Evolutionary conservation across 2,888 invertebrate species (phyloP).

Genomic region (Marasmarcha lunaedactyla): DNA sequence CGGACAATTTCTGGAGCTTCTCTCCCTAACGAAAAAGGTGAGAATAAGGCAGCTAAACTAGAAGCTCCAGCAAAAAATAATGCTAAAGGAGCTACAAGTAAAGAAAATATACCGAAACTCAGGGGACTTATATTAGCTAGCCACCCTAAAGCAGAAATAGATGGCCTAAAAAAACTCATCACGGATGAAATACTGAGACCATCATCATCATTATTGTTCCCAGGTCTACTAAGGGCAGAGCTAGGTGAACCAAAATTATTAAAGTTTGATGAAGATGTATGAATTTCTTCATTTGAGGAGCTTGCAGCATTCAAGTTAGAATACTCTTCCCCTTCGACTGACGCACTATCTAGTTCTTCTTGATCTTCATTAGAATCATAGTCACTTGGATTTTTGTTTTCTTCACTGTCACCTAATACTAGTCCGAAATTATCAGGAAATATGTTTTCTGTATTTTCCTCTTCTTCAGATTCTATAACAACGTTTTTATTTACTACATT

Average conservation of each 20-base stretch:
- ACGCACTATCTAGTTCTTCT: slow-evolving; percentile 40
- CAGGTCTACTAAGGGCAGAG: slow-evolving; percentile 31
- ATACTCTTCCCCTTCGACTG: slow-evolving; percentile 40
- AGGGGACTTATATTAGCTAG: slow-evolving; percentile 70
- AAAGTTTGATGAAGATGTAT: slow-evolving; percentile 32
- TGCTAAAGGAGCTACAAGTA: slow-evolving; percentile 73
- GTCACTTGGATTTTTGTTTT: slow-evolving; percentile 40
- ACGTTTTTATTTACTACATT: slow-evolving; percentile 73
- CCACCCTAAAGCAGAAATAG: slow-evolving; percentile 61
- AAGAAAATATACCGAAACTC: slow-evolving; percentile 68
- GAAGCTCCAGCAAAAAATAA: slow-evolving; percentile 73
- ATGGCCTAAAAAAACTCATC: slow-evolving; percentile 57
- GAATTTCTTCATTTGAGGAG: slow-evolving; percentile 21
- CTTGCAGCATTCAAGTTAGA: slow-evolving; percentile 40
- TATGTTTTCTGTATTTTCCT: slow-evolving; percentile 31
- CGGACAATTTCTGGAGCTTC: slow-evolving; percentile 45
- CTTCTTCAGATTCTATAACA: slow-evolving; percentile 54
- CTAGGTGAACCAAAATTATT: slow-evolving; percentile 29
- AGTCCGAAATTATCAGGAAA: slow-evolving; percentile 40
- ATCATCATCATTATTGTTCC: slow-evolving; percentile 39
- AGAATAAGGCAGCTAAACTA: slow-evolving; percentile 71
- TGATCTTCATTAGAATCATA: slow-evolving; percentile 39
- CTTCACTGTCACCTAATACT: slow-evolving; percentile 11
- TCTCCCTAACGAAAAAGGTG: slow-evolving; percentile 72
- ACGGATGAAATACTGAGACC: slow-evolving; percentile 57